A percentile compares a stretch with the other conserved stretches of the same genome.
Evolutionary conservation across 2,113 vertebrate genomes (phyloP).

Genomic region (Fregata magnificens): DNA sequence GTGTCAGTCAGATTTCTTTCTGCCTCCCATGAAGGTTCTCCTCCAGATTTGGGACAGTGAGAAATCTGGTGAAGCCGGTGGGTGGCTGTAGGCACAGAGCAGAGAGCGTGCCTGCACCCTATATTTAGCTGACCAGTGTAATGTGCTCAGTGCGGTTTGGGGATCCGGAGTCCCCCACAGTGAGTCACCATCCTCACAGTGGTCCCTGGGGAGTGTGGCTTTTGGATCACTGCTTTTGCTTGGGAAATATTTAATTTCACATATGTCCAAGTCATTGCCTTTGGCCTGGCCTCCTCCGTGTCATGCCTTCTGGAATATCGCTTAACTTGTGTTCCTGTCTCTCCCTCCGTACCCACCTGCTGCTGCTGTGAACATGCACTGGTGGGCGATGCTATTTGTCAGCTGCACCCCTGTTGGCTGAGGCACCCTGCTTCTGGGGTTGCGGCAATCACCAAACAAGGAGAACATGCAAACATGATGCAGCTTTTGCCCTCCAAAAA

Average conservation of each 20-base stretch:
- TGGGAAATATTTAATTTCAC: not conserved
- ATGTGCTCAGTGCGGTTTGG: not conserved
- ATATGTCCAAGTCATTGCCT: not conserved
- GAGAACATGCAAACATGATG: not conserved
- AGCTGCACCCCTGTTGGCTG: not conserved
- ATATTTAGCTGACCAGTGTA: not conserved
- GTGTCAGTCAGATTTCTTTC: not conserved
- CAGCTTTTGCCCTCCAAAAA: slow-evolving; percentile 22
- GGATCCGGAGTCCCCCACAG: not conserved
- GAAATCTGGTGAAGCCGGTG: not conserved
- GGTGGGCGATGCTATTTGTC: not conserved
- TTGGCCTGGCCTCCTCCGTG: not conserved
- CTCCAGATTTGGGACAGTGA: not conserved
- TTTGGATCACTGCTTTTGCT: not conserved
- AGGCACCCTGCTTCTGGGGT: not conserved
- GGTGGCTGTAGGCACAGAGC: not conserved
- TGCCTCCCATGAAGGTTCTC: not conserved
- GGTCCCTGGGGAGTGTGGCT: not conserved
- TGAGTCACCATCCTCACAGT: not conserved
- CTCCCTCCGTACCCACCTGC: not conserved
- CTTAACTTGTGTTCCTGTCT: not conserved
- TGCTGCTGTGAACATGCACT: accelerated
- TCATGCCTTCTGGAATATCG: not conserved
- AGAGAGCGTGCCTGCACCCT: not conserved
- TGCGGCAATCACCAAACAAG: not conserved